Conservation (phyloP, 1,140 invertebrate genomes). For the Apis florea region DNA sequence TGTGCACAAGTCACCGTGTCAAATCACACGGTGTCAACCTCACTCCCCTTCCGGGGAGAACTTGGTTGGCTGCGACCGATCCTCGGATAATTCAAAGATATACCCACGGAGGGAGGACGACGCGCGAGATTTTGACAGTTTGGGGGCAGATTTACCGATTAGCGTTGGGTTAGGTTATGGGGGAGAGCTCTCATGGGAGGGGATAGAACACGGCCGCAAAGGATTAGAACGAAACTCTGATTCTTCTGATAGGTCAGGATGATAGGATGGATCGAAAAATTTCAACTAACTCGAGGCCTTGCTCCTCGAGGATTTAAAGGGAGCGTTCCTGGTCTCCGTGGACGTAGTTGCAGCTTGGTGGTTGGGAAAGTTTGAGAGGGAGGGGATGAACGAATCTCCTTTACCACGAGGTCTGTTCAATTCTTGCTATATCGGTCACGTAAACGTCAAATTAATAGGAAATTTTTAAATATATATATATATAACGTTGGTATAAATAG, state of each 20-base stretch:
- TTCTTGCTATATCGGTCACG: not conserved
- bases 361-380: not conserved
- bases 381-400: not conserved
- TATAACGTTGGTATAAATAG: no score
- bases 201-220: not conserved
- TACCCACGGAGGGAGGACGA: not conserved
- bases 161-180: not conserved
- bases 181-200: no score
- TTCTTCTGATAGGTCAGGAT: not conserved
- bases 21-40: conserved; percentile 13
- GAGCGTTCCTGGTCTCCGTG: not conserved
- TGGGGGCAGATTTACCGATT: not conserved
- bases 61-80: conserved; percentile 1
- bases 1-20: no score
- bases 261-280: not conserved
- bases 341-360: not conserved
- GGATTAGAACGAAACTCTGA: not conserved
- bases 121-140: conserved; percentile 10
- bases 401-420: not conserved
- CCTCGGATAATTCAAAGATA: conserved; percentile 2
- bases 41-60: not conserved
- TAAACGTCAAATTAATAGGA: no score
- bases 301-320: not conserved
- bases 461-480: no score
- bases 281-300: not conserved